Evolutionary conservation across 2,888 invertebrate genomes (phyloP).

Genomic region (Nezara viridula): DNA sequence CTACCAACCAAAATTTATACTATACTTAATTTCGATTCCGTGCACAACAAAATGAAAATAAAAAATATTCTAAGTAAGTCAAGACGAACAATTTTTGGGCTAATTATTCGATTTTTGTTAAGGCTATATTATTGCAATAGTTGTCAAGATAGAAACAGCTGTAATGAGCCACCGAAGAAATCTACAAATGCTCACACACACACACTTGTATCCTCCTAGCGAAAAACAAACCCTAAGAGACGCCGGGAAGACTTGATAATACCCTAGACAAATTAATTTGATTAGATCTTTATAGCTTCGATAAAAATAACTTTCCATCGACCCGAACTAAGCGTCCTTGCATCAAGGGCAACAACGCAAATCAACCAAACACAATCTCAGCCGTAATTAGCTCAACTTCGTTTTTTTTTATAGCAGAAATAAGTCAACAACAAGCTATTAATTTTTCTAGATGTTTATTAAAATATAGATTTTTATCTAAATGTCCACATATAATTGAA

Average conservation of each 20-base stretch:
- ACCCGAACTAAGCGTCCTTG: slow-evolving; percentile 8
- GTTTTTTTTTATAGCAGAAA: neutral
- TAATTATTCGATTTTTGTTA: too few relatives aligned
- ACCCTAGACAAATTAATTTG: slow-evolving; percentile 23
- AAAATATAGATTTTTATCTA: too few relatives aligned
- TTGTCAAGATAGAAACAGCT: too few relatives aligned
- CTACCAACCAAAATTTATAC: too few relatives aligned
- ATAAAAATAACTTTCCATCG: slow-evolving; percentile 38
- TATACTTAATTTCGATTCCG: too few relatives aligned
- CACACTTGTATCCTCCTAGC: neutral
- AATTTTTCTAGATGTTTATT: neutral
- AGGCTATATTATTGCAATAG: too few relatives aligned
- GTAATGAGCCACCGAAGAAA: too few relatives aligned
- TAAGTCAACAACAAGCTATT: neutral
- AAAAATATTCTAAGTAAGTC: too few relatives aligned
- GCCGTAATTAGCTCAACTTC: neutral
- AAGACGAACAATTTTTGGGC: too few relatives aligned
- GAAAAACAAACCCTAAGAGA: slow-evolving; percentile 5
- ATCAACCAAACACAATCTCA: neutral
- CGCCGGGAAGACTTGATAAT: neutral
- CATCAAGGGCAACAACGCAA: neutral
- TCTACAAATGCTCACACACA: too few relatives aligned
- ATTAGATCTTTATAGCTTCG: slow-evolving; percentile 27
- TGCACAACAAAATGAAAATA: too few relatives aligned
- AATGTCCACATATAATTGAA: too few relatives aligned